Base-by-base conservation (phyloP, 2,797 vertebrate genomes). In the Enteromius unitaeniatus region DNA sequence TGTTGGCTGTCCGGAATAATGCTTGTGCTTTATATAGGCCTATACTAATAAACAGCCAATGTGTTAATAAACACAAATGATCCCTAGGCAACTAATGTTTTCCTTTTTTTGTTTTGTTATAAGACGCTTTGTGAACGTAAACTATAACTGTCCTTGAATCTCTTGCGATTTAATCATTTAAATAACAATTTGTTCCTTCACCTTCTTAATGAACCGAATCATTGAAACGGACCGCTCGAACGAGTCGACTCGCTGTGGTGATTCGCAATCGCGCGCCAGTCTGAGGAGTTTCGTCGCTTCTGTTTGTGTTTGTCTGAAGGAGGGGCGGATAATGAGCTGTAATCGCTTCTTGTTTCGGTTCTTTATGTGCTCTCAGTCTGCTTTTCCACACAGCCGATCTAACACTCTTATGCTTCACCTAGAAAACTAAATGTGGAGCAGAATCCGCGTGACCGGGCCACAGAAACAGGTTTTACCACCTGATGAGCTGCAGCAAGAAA, bases 401-500 rank as follows among this genome's bases (percentile, higher is more conserved):
- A 15, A 28, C 15, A 28, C 9, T 45, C 10, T 8, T 8, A 23
- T 21, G 9, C 17, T 72, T 42, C 8, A 15, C 3, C 13, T 6
- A 13, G 3, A 58, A 14, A 72, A 9, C 8, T 2, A 23, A 8
- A 34, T 81, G 14, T 78, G 9, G 21, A 37, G 13, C 8, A 23
- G 4, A 53, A 8, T 13, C 37, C 58, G 72, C 51, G 5, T 77
- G 62, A 17, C 28, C 13, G 3, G 15, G 9, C 9, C 34, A 69
- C 21, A 7, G 15, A 49, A 84, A 70, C 82, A 37, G 72, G 82
- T 84, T 84, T 84, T 49, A 70, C 82, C 49, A 47, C 64, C 64
- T 19, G 26, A 67, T 47, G 40, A 62, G 40, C 37, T 47, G 26
- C 26, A 49, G 75, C 21, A 70, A 34, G n/a, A 28, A 26, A 53